Conservation (phyloP, 2,888 invertebrate species). For the Dolichopus griseipennis region DNA sequence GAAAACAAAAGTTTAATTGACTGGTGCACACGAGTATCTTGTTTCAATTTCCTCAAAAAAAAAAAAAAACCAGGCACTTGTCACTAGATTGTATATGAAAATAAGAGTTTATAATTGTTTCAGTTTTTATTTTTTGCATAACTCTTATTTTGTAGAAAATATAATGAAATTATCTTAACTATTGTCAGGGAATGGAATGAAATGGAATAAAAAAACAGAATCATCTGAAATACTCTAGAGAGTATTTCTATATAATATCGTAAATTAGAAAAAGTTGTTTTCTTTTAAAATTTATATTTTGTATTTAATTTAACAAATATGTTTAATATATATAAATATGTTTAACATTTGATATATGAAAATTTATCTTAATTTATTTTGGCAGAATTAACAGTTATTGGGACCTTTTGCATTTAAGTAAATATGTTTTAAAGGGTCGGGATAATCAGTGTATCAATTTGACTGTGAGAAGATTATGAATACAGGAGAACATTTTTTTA, state of each 20-base stretch:
- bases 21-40: slow-evolving; percentile 17
- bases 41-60: slow-evolving; percentile 13
- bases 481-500: too few species aligned
- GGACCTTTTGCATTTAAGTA: too few species aligned
- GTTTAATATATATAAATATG: too few species aligned
- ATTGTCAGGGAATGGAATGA: not conserved
- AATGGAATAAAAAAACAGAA: too few species aligned
- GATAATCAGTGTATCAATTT: too few species aligned
- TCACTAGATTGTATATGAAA: not conserved
- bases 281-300: not conserved
- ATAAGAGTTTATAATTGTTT: too few species aligned
- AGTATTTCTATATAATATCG: not conserved
- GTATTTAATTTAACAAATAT: too few species aligned
- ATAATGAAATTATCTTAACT: not conserved
- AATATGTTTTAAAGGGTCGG: too few species aligned
- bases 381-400: too few species aligned
- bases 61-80: not conserved
- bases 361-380: too few species aligned
- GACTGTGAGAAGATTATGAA: too few species aligned
- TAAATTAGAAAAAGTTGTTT: not conserved
- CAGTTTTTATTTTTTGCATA: not conserved
- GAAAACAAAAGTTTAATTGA: slow-evolving; percentile 12
- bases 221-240: not conserved
- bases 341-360: too few species aligned
- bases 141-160: not conserved